Evolutionary conservation across 2,113 vertebrate species (phyloP).

Genomic region (Axis porcinus): DNA sequence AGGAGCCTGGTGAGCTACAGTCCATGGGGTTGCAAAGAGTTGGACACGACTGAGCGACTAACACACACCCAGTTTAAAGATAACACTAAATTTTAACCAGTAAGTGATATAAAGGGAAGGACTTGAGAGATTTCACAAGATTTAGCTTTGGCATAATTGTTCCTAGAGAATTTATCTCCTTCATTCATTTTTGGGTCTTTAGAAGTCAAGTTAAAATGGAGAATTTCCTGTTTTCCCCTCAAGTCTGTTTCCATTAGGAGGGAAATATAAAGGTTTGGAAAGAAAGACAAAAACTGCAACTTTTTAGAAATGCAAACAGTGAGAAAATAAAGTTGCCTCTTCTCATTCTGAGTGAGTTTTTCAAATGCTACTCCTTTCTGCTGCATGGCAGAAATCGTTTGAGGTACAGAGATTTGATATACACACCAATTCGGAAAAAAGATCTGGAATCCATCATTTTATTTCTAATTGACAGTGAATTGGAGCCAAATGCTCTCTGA

Average conservation of each 20-base stretch:
- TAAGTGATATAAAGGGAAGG: background rate
- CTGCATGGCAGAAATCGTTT: constrained; percentile 9
- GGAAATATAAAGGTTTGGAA: background rate
- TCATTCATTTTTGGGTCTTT: background rate
- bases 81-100: background rate
- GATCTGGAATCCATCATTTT: constrained; percentile 71
- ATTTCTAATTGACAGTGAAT: constrained; percentile 71
- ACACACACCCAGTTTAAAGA: background rate
- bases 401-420: background rate
- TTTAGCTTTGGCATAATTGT: background rate
- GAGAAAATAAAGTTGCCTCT: background rate
- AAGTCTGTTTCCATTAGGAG: background rate
- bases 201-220: background rate
- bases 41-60: background rate
- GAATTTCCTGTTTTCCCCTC: background rate
- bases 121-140: background rate
- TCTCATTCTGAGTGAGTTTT: background rate
- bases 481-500: constrained; percentile 73
- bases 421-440: constrained; percentile 17
- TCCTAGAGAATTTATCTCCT: background rate
- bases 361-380: constrained; percentile 10
- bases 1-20: background rate
- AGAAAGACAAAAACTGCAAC: constrained; percentile 18
- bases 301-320: constrained; percentile 44
- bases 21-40: background rate